Evolutionary conservation across 2,113 vertebrate species (phyloP).

Genomic region (Beaufortia kweichowensis): DNA sequence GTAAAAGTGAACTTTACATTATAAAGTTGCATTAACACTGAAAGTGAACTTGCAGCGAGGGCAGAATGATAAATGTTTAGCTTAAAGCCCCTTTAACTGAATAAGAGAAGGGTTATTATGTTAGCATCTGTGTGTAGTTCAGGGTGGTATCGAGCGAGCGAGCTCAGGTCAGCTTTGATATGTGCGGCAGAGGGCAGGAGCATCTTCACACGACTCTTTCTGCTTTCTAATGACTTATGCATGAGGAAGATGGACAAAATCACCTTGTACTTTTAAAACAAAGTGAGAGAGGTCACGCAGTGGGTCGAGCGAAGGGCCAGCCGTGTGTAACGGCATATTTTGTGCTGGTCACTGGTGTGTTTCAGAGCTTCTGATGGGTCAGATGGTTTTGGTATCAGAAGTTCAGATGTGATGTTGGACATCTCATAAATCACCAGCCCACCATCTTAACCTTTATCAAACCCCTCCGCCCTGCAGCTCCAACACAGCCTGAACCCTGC

Average conservation of each 20-base stretch:
- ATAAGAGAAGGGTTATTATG: neutral
- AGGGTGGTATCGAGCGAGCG: conserved; percentile 24
- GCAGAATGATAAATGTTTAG: neutral
- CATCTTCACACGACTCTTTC: conserved; percentile 19
- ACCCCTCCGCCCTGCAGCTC: neutral
- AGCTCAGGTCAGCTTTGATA: conserved; percentile 10
- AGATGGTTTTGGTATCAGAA: conserved; percentile 16
- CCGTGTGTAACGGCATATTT: conserved; percentile 30
- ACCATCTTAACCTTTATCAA: neutral
- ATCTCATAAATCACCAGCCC: conserved; percentile 23
- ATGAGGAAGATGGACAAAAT: conserved; percentile 74
- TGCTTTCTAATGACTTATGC: conserved; percentile 76
- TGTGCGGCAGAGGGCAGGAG: conserved; percentile 16
- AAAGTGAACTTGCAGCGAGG: neutral
- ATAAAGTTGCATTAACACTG: neutral
- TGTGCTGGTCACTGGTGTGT: conserved; percentile 29
- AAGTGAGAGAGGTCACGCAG: conserved; percentile 33
- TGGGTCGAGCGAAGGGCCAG: conserved; percentile 28
- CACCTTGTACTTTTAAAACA: conserved; percentile 65
- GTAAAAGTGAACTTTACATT: too few species aligned
- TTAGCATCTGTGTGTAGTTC: neutral
- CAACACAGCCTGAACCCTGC: neutral
- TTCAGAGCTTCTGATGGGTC: conserved; percentile 30
- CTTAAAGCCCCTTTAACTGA: neutral
- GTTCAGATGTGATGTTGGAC: neutral